Base-by-base conservation (phyloP, 2,888 invertebrate species). In the Lochmaea capreae region DNA sequence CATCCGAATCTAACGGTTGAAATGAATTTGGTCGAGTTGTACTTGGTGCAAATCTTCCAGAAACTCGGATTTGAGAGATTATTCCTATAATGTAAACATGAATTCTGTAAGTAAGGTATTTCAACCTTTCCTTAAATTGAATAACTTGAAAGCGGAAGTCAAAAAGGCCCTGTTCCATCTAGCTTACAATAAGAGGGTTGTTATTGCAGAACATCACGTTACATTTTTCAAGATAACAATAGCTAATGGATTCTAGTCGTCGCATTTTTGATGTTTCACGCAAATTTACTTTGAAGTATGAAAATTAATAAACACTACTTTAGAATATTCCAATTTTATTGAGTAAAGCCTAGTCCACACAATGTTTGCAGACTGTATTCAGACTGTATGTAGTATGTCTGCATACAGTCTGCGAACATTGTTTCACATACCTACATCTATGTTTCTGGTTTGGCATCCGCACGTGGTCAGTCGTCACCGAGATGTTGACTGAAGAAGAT, bases 71-170 rank as follows among this genome's bases (percentile, higher is more conserved):
- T 8, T 52, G 14, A n/a, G 52, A n/a, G 52, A 52, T 52, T 52
- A 52, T 16, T 14, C 5, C n/a, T 52, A 5, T n/a, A 14, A 52
- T 52, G 52, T 52, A 52, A 52, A 52, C 52, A 52, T 8, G 14
- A 52, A n/a, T 52, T 52, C 8, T 52, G 52, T 52, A 8, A 52
- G 52, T 46, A 52, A 52, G 52, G n/a, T n/a, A n/a, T 52, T n/a
- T 16, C 6, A 52, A 12, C 52, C 52, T 52, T 14, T 52, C 14
- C 52, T n/a, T 16, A 5, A 52, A 52, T 52, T 52, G 8, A 16
- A 52, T 52, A 52, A 52, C 52, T 52, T 5, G 8, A n/a, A 52
- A 52, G 16, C 52, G 52, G 8, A n/a, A 52, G 52, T 52, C 52
- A n/a, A 8, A 14, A 46, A 14, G 46, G 14, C 4, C 14, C 14